Base-by-base conservation (phyloP, 2,888 invertebrate species). In the Allolobophora icterica region DNA sequence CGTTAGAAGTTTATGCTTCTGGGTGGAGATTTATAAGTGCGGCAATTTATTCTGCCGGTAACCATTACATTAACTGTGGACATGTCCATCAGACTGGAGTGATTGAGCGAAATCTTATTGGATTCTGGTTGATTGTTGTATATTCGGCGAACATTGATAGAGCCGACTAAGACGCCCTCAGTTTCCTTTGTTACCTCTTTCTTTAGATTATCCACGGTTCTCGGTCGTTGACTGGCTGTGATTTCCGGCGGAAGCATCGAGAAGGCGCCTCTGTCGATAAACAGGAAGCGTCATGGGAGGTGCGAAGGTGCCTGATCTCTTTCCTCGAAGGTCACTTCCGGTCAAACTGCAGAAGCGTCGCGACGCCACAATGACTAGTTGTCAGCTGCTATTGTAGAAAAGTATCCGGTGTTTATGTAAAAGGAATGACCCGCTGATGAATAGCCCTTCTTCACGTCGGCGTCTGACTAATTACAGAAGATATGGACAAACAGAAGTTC, bases 401-500 rank as follows among this genome's bases (percentile, higher is more conserved):
- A n/a, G n/a, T n/a, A n/a, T n/a, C n/a, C n/a, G n/a, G n/a, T n/a
- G n/a, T n/a, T n/a, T n/a, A n/a, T n/a, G n/a, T n/a, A n/a, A n/a
- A n/a, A n/a, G n/a, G n/a, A n/a, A n/a, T n/a, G 71, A n/a, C 71
- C 71, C 71, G 71, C 30, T 71, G n/a, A 71, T 71, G 71, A 71
- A 71, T 71, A n/a, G 8, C 21, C 21, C n/a, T n/a, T n/a, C 8
- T 71, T 71, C 71, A 71, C 71, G 8, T n/a, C 71, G 71, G 4
- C 71, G 71, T 71, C 71, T 8, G n/a, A 71, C 11, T 71, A 71
- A 71, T 71, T 52, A 52, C 30, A 52, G 21, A 52, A 52, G 52
- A 52, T 24, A 11, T 1, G 71, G 71, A 6, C 8, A 71, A 71
- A 71, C 71, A 11, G 71, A 71, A 71, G 30, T 71, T 71, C 30